Conservation (phyloP, 2,113 vertebrate genomes). For the Neogobius melanostomus region DNA sequence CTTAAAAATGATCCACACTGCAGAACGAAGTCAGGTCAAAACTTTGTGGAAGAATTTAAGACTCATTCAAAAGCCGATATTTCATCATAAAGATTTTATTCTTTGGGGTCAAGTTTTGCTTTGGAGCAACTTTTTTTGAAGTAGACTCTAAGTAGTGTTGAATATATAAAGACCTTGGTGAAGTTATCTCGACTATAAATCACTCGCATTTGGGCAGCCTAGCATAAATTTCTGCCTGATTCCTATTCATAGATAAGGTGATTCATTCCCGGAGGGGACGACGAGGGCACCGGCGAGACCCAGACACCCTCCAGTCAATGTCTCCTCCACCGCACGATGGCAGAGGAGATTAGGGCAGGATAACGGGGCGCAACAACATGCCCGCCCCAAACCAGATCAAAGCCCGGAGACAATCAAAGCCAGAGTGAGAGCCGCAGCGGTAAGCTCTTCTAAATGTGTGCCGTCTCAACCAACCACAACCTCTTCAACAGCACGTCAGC, state of each 20-base stretch:
- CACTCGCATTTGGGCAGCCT: not conserved
- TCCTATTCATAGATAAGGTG: constrained; percentile 36
- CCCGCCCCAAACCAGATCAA: constrained; percentile 73
- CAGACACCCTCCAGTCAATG: constrained; percentile 37
- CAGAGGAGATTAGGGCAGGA: constrained; percentile 70
- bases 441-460: constrained; percentile 73
- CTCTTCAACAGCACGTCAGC: constrained; percentile 33
- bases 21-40: not conserved
- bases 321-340: constrained; percentile 61
- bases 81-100: not conserved
- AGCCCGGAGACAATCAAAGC: constrained; percentile 74
- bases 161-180: not conserved
- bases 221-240: constrained; percentile 8
- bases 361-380: constrained; percentile 68
- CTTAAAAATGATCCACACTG: not conserved
- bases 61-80: not conserved
- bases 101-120: not conserved
- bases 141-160: not conserved
- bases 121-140: not conserved
- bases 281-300: constrained; percentile 22
- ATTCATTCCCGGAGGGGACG: constrained; percentile 35
- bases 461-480: constrained; percentile 30
- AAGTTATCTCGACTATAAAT: not conserved
- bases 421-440: constrained; percentile 71
- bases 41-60: not conserved